Conservation (phyloP, 2,113 vertebrate species). For the Mus pahari region DNA sequence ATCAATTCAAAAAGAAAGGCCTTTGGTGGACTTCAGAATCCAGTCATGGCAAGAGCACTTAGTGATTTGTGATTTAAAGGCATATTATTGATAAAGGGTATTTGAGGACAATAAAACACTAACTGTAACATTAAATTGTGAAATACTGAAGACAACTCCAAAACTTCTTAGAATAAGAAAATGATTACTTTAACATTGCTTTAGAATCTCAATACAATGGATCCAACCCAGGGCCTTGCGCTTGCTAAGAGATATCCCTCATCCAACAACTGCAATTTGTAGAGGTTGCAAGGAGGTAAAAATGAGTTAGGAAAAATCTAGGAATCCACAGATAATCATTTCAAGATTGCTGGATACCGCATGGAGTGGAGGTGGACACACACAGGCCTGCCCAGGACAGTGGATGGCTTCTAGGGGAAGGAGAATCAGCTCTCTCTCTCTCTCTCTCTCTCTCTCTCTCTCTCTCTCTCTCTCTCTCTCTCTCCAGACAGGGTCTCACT, state of each 20-base stretch:
- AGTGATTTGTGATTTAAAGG: not conserved
- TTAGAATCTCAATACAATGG: not conserved
- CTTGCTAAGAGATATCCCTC: not conserved
- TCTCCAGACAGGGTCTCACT: not conserved
- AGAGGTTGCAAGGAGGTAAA: not conserved
- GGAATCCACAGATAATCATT: not conserved
- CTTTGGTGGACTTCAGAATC: not conserved
- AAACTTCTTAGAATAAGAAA: not conserved
- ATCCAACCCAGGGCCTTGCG: not conserved
- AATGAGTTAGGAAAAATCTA: conserved; percentile 28
- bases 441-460: too few species aligned
- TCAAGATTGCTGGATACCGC: not conserved
- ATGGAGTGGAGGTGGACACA: not conserved
- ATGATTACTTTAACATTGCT: not conserved
- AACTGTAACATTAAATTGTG: not conserved
- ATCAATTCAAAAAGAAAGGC: not conserved
- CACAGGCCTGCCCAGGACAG: not conserved
- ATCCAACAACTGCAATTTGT: not conserved
- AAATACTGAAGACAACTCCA: not conserved
- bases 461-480: not conserved
- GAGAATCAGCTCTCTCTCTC: not conserved
- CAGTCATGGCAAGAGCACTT: not conserved
- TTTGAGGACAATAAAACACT: not conserved
- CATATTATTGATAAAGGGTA: not conserved
- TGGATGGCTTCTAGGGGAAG: not conserved